These are phyloP conservation scores for Acholoe squamosa DNA, from an alignment of 2,888 invertebrate species.

Conservation along the genomic window DNA sequence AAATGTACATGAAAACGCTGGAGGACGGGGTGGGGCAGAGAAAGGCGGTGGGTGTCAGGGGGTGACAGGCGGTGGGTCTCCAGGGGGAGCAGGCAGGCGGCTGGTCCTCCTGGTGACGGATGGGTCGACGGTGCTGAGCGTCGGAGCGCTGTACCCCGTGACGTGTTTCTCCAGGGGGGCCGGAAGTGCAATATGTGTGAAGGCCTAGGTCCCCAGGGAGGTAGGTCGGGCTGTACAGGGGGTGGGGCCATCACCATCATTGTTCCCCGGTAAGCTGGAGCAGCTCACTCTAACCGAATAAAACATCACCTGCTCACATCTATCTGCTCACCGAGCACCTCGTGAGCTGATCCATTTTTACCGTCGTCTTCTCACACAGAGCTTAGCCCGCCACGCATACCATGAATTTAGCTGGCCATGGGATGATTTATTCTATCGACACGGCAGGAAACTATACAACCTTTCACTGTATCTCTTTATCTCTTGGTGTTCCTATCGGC, in stretches of 20 bases:
- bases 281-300: slow-evolving; percentile 61
- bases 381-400: slow-evolving; percentile 35
- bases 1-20: slow-evolving; percentile 61
- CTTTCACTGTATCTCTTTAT: too few species aligned
- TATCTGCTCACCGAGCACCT: slow-evolving; percentile 40
- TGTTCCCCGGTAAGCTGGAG: slow-evolving; percentile 52
- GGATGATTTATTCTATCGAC: slow-evolving; percentile 11
- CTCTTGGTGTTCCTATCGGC: too few species aligned
- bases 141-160: neutral
- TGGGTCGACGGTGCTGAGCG: slow-evolving; percentile 39
- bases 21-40: slow-evolving; percentile 1
- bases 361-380: slow-evolving; percentile 21
- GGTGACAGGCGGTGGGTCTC: slow-evolving; percentile 40
- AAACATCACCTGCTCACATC: slow-evolving; percentile 61
- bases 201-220: slow-evolving; percentile 20
- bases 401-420: neutral
- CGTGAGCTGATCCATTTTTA: slow-evolving; percentile 8
- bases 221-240: neutral
- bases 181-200: slow-evolving; percentile 60
- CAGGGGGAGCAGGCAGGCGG: slow-evolving; percentile 15
- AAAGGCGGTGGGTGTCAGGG: slow-evolving; percentile 60
- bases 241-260: slow-evolving; percentile 55
- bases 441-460: neutral
- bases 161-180: slow-evolving; percentile 49
- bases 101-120: slow-evolving; percentile 54